Percentiles rank a stretch among this genome's conserved stretches.
These are phyloP conservation scores for Thymelicus sylvestris DNA, from an alignment of 2,888 invertebrate species.

Conservation along the genomic window DNA sequence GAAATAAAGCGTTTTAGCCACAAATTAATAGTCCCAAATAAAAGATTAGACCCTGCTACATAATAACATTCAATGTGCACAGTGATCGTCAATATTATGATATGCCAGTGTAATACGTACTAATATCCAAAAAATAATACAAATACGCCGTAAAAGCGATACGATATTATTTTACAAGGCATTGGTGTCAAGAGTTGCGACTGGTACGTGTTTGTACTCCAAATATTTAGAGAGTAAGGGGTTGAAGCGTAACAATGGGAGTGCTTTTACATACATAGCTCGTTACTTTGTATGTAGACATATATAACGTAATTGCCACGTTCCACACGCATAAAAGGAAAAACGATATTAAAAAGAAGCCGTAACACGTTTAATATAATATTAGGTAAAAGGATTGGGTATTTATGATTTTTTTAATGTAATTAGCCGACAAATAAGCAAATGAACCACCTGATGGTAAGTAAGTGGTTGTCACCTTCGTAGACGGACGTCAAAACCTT, in stretches of 20 bases:
- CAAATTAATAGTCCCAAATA: no score
- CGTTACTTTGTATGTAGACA: conserved; percentile 30
- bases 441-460: no score
- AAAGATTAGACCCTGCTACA: no score
- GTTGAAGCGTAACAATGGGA: conserved; percentile 33
- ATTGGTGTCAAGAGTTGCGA: conserved; percentile 36
- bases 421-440: no score
- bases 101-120: background rate
- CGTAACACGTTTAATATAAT: no score
- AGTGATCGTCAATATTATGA: conserved; percentile 1
- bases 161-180: conserved; percentile 31
- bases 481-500: no score
- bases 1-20: no score
- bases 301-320: conserved; percentile 1
- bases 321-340: background rate
- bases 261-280: conserved; percentile 25
- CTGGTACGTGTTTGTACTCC: conserved; percentile 31
- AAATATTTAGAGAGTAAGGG: conserved; percentile 36
- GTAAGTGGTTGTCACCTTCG: no score
- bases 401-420: no score
- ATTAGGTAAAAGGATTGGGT: no score
- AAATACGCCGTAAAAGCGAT: conserved; percentile 14
- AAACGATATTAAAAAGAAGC: background rate
- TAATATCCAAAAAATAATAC: conserved; percentile 6
- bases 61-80: background rate